A percentile compares a stretch with the other conserved stretches of the same genome.
phyloP scores from a whole-genome alignment of 1,140 invertebrate species.

The Calephelis virginiensis region DNA sequence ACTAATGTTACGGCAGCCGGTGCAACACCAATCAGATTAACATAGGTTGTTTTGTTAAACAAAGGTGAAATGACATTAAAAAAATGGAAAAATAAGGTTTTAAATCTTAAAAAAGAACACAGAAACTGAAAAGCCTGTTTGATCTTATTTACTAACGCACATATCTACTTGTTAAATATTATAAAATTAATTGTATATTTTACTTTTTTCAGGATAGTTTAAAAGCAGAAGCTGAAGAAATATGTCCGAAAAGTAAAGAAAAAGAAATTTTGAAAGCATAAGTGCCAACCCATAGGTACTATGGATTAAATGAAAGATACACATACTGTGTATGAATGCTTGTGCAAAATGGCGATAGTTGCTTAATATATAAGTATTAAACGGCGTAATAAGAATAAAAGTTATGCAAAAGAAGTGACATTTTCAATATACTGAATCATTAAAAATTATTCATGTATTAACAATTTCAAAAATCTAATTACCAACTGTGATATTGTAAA shows the following conservation, averaged over 20 bases:
- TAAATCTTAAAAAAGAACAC: too few relatives aligned
- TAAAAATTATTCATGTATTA: background rate
- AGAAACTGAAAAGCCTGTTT: too few relatives aligned
- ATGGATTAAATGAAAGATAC: background rate
- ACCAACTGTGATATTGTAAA: conserved; percentile 19
- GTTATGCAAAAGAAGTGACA: background rate
- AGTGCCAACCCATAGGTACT: background rate
- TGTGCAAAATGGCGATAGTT: background rate
- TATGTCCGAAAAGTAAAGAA: conserved; percentile 45
- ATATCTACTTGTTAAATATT: background rate
- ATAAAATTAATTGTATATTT: background rate
- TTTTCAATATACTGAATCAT: background rate
- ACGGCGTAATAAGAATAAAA: background rate
- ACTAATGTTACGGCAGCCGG: too few relatives aligned
- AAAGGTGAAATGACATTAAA: too few relatives aligned
- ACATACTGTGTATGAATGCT: background rate
- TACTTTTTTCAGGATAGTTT: conserved; percentile 57
- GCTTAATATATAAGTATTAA: background rate
- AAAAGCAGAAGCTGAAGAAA: conserved; percentile 61
- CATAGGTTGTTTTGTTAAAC: too few relatives aligned
- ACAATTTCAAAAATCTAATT: background rate
- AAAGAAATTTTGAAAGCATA: conserved; percentile 63
- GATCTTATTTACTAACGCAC: too few relatives aligned
- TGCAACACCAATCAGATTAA: too few relatives aligned
- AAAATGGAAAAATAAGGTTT: too few relatives aligned